Base-by-base conservation (phyloP, 2,113 vertebrate genomes). In the Emydura subglobosa region DNA sequence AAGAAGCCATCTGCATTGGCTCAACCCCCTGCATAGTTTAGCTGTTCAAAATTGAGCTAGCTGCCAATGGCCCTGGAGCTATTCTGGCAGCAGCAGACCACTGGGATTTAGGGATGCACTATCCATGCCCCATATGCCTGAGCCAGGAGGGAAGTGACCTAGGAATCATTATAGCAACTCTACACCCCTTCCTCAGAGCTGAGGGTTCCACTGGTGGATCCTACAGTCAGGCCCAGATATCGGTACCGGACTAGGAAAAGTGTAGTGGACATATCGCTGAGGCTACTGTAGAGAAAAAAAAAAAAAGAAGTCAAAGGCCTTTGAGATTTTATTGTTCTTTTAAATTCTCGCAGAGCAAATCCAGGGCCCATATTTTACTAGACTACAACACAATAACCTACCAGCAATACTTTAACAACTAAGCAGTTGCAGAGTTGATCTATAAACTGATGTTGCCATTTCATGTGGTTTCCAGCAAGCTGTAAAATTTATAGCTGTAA, bases 381-480 rank as follows among this genome's bases (percentile, higher is more conserved):
- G 89, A 82, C 90, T 90, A 93, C 85, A 96, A 90, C 93, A 97
- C 94, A 97, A 96, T 95, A 91, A 95, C 61, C 94, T 95, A 88
- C 96, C 94, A 95, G 81, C 95, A 59, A 91, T 3, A 9, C 91
- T 97, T 97, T 92, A 96, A 97, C 54, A 5, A 95, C 94, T 90
- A 89, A 83, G 86, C 92, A 94, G 94, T 95, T 92, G 96, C 95
- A 91, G 94, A 89, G 93, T 88, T 97, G 94, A 93, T 97, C 97
- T 96, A 96, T 96, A 97, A 97, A 97, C 88, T 74, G 59, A 96
- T 91, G 94, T 96, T 97, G 97, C 93, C 94, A 97, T 97, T 98
- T 98, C 96, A 98, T 98, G 97, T 97, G 97, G 97, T 96, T 98
- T 97, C 97, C 94, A 97, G 96, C 91, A 92, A 97, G 96, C 97